Evolutionary conservation across 2,113 vertebrate genomes (phyloP), one percentile per base, ranked within the genome.

Genomic region (Baryphthengus martii): DNA sequence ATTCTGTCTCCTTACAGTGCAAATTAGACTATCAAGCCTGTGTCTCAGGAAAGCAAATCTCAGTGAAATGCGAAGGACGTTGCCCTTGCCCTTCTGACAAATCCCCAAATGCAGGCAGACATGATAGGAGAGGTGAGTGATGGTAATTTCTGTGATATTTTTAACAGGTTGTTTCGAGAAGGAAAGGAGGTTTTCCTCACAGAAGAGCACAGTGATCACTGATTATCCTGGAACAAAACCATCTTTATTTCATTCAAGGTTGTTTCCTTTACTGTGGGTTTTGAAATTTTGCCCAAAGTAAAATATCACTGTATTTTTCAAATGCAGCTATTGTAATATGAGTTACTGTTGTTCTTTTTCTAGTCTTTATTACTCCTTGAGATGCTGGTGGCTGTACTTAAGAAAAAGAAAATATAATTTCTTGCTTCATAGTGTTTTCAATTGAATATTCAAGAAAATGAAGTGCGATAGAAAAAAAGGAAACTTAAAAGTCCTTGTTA

Each of bases 11-110:
- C 50, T 78, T 97, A 68, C 97, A 99, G 99, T 99, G 99, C 98
- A 99, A 99, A 95, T 97, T 99, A 90, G 99, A 99, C 74, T 99
- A 99, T 97, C 99, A 99, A 96, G 98, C 99, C 6, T 99, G 99
- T 97, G 98, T 98, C 97, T 98, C 98, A 90, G 98, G 98, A 95
- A 99, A 99, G 97, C 98, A 99, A 95, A 99, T 99, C 61, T 98
- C 98, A 50, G 98, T 98, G 94, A 99, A 98, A 97, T 99, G 99
- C 71, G 86, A 98, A 95, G 99, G 99, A 96, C 98, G 95, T 86
- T 99, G 99, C 92, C 99, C 99, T 20, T 99, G 99, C 95, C 96
- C 98, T 68, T 88, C 98, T 82, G 97, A 98, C 83, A 97, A 97
- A 90, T 96, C 98, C 49, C 96, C 91, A 72, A 98, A 93, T 80